These are phyloP conservation scores for Druon quercuslanigerum DNA, from an alignment of 1,140 invertebrate species.

Conservation along the genomic window DNA sequence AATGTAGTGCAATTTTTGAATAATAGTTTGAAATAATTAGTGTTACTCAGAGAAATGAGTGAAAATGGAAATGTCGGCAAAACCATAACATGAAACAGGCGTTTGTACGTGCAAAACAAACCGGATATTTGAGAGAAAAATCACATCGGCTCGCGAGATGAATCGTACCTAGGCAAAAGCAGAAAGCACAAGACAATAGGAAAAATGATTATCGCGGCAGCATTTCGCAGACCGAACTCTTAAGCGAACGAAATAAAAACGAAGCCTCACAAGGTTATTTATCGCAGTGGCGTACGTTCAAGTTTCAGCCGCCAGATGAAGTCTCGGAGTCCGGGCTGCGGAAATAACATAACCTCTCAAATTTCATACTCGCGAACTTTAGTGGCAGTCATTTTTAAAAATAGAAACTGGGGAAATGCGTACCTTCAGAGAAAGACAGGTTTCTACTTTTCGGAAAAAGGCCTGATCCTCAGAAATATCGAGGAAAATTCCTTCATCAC, in stretches of 20 bases:
- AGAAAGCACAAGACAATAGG: not conserved
- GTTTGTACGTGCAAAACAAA: not conserved
- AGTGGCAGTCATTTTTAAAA: not conserved
- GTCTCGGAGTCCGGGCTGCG: not conserved
- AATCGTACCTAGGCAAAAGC: not conserved
- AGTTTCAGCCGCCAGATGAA: slow-evolving; percentile 14
- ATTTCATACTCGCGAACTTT: not conserved
- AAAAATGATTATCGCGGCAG: not conserved
- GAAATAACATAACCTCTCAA: slow-evolving; percentile 21
- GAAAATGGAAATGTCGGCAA: not conserved
- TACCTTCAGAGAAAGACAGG: slow-evolving; percentile 65
- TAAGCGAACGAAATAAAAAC: slow-evolving; percentile 13
- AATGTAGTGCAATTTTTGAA: no score
- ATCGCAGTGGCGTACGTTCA: slow-evolving; percentile 18
- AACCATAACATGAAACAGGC: not conserved
- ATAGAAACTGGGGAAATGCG: not conserved
- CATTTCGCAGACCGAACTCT: not conserved
- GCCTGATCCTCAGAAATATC: slow-evolving; percentile 58
- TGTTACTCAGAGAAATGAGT: no score
- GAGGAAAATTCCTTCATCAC: slow-evolving; percentile 68
- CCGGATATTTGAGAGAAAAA: not conserved
- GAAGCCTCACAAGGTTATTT: slow-evolving; percentile 19
- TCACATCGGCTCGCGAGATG: not conserved
- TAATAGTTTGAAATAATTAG: no score
- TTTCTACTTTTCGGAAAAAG: slow-evolving; percentile 57